phyloP scores from a whole-genome alignment of 2,888 invertebrate species.

The Apomyelois bistriatella region DNA sequence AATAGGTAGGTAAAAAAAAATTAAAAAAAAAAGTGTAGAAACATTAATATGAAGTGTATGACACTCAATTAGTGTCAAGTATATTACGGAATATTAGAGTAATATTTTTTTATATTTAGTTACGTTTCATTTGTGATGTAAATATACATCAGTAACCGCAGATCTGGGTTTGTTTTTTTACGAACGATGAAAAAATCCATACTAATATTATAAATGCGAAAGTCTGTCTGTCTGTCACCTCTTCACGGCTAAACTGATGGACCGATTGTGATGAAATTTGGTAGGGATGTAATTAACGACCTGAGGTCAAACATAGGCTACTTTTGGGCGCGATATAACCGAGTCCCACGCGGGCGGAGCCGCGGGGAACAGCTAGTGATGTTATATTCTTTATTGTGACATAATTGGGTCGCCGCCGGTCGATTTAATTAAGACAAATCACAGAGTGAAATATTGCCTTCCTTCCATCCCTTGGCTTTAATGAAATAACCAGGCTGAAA shows the following conservation, averaged over 20 bases:
- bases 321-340: no score
- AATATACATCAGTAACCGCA: constrained; percentile 4
- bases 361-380: no score
- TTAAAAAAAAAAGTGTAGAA: no score
- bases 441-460: constrained; percentile 49
- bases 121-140: neutral
- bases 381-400: constrained; percentile 41
- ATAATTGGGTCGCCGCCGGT: constrained; percentile 47
- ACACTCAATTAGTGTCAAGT: neutral
- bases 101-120: neutral
- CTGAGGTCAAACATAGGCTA: no score
- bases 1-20: no score
- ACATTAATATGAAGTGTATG: no score
- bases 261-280: no score
- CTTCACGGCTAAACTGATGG: no score
- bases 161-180: constrained; percentile 16
- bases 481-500: constrained; percentile 41
- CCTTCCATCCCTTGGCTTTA: constrained; percentile 43
- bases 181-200: constrained; percentile 28
- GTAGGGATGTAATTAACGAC: no score
- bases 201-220: no score
- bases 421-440: constrained; percentile 45
- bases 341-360: no score
- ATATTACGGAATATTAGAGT: neutral
- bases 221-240: no score